Base-by-base conservation (phyloP, 92 coral and sea anemone species). In the Epizoanthus ramosus region DNA sequence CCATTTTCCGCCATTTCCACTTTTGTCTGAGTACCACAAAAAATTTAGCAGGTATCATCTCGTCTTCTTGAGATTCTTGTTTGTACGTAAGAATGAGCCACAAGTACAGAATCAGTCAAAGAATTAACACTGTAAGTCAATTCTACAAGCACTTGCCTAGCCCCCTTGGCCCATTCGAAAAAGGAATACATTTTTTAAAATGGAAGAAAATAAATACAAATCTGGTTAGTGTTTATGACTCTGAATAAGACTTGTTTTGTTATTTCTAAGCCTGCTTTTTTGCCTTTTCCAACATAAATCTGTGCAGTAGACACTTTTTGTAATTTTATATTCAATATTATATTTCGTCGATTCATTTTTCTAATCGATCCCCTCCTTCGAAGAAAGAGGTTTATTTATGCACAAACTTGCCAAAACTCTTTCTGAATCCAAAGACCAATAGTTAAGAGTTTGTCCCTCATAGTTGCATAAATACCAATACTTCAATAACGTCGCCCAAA, bases 1-100 rank as follows among this genome's bases (percentile, higher is more conserved):
- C 39, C 82, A 61, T 77, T 77, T 77, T 77, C 70, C 24, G 82
- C 15, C 56, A 7, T 77, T 60, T 21, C 68, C 71, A 75, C 80
- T 75, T 75, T 17, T 67, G 63, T 45, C 52, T 60, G 71, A 61
- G 82, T 16, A 23, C 22, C 68, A 22, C 15, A 41, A 77, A 45
- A 77, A 24, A 41, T 76, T 18, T 76, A n/a, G 47, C 81, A 60
- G 71, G 57, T 77, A 23, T 57, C 65, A 57, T 61, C 75, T 22
- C 41, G 41, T 57, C 52, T 28, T 61, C 75, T 47, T 60, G 41
- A 5, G 63, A 56, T 10, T 75, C 69, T 8, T 10, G 21, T 17
- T 75, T 75, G 69, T 15, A n/a, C 6, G 17, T 31, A 58, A 75
- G 54, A 75, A 58, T 59, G 50, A 17, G 21, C 2, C 68, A 75